A percentile compares a stretch with the other conserved stretches of the same genome.
Conservation (phyloP, 2,888 invertebrate species). For the Helicoverpa assulta region DNA sequence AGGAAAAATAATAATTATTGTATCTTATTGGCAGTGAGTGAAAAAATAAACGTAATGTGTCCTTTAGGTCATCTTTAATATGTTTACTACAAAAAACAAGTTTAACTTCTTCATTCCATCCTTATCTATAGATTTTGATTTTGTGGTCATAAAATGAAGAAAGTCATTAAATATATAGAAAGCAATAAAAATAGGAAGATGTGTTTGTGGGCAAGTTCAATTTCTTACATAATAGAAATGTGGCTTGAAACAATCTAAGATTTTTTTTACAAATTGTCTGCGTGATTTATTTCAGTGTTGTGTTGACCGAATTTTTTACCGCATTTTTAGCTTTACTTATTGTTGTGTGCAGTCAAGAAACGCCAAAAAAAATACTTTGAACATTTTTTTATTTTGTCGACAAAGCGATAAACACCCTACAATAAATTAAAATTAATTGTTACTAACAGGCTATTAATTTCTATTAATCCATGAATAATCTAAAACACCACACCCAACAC, state of each 20-base stretch:
- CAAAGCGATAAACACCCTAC: neutral
- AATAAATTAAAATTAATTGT: conserved; percentile 2
- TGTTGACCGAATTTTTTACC: conserved; percentile 24
- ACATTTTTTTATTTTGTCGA: no score
- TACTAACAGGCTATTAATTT: conserved; percentile 4
- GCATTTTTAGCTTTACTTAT: conserved; percentile 15
- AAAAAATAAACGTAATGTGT: neutral
- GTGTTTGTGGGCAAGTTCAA: neutral
- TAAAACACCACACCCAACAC: conserved; percentile 25
- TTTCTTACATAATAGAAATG: conserved; percentile 24
- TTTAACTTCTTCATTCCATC: neutral
- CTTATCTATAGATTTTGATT: neutral
- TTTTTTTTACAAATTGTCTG: conserved; percentile 40
- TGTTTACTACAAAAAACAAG: neutral
- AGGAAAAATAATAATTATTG: neutral
- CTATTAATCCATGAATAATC: conserved; percentile 38
- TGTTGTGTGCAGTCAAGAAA: no score
- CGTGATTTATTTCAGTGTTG: conserved; percentile 37
- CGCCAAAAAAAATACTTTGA: no score
- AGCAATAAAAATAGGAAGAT: neutral
- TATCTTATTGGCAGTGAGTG: neutral
- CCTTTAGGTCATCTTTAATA: neutral
- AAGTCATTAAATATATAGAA: neutral
- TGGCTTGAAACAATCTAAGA: conserved; percentile 14
- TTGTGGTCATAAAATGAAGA: neutral